Percentiles rank a stretch among this genome's conserved stretches.
Evolutionary conservation across 2,113 vertebrate species (phyloP).

Genomic region (Octodon degus): DNA sequence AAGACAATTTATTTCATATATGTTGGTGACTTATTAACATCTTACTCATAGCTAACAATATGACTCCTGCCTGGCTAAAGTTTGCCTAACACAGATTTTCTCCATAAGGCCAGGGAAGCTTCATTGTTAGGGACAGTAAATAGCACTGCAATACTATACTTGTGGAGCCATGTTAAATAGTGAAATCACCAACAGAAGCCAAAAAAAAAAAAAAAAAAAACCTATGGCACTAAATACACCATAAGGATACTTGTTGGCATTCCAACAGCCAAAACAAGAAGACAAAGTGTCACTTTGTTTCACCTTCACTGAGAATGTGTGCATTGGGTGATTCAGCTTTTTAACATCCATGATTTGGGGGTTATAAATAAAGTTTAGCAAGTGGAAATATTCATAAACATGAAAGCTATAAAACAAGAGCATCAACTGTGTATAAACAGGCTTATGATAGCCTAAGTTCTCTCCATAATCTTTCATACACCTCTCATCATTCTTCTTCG

Average conservation of each 20-base stretch:
- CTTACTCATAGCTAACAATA: constrained; percentile 3
- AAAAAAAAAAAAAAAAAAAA: background rate
- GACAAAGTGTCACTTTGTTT: background rate
- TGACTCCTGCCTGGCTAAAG: background rate
- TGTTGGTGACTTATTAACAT: constrained; percentile 23
- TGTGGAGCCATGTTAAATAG: background rate
- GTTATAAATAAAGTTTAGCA: constrained; percentile 4
- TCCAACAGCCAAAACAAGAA: background rate
- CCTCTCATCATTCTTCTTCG: background rate
- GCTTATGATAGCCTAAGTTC: background rate
- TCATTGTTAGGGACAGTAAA: background rate
- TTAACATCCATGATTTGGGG: background rate
- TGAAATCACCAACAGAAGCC: background rate
- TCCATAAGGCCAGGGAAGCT: background rate
- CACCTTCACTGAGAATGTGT: background rate
- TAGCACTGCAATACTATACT: background rate
- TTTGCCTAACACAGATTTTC: background rate
- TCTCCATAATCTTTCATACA: background rate
- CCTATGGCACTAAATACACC: background rate
- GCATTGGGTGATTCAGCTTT: background rate
- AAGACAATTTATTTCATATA: constrained; percentile 12
- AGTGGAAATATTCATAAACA: constrained; percentile 33
- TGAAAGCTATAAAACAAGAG: background rate
- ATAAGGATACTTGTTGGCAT: constrained; percentile 3
- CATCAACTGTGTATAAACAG: background rate